These are phyloP conservation scores for Actinia equina DNA, from an alignment of 64 coral and sea anemone genomes.

Conservation along the genomic window DNA sequence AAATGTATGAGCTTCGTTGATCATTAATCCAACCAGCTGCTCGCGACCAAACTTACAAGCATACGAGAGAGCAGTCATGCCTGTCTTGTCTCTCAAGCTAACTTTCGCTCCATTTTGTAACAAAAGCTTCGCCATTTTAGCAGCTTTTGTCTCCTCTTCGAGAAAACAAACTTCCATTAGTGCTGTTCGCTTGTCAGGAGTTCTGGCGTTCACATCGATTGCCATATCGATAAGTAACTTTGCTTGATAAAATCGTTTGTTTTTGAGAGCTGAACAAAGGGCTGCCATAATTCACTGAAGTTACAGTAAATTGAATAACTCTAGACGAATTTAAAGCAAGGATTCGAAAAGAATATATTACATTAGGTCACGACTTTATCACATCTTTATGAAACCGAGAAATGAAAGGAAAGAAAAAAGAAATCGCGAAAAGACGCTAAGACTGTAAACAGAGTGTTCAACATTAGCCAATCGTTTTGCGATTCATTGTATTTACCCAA, in stretches of 20 bases:
- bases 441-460: neutral
- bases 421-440: neutral
- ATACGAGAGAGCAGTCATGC: conserved; percentile 52
- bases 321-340: neutral
- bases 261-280: conserved; percentile 41
- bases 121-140: conserved; percentile 44
- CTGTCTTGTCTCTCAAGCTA: conserved; percentile 43
- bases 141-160: conserved; percentile 66
- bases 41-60: conserved; percentile 63
- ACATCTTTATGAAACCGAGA: neutral
- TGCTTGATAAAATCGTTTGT: conserved; percentile 63
- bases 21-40: conserved; percentile 62
- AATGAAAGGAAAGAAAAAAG: neutral
- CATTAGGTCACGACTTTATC: neutral
- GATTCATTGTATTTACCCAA: neutral
- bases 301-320: neutral
- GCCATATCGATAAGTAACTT: conserved; percentile 65
- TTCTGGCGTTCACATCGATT: conserved; percentile 55
- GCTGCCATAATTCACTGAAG: conserved; percentile 40
- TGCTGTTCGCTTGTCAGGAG: conserved; percentile 42
- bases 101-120: conserved; percentile 55
- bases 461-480: neutral
- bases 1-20: conserved; percentile 58
- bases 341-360: neutral
- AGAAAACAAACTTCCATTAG: conserved; percentile 78